Percentiles rank a stretch among this genome's conserved stretches.
Conservation (phyloP, 2,113 vertebrate genomes). For the Scophthalmus maximus region DNA sequence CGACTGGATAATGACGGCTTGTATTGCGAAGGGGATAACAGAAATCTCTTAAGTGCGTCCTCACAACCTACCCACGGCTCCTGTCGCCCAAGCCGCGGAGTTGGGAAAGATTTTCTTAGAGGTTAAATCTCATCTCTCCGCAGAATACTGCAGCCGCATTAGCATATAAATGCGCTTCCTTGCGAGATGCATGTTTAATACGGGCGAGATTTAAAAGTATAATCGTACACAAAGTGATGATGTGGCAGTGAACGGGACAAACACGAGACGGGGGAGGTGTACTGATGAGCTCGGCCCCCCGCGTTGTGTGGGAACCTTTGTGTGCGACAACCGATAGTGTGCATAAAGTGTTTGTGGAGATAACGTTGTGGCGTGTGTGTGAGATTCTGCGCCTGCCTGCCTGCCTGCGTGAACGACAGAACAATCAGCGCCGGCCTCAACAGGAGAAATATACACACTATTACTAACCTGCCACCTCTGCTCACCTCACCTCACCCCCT, state of each 20-base stretch:
- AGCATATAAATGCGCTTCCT: conserved; percentile 83
- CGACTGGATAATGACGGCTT: conserved; percentile 61
- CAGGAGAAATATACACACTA: conserved; percentile 64
- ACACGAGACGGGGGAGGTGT: conserved; percentile 66
- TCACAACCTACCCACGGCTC: conserved; percentile 48
- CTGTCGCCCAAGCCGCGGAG: conserved; percentile 61
- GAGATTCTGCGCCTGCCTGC: conserved; percentile 19
- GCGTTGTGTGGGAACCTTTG: conserved; percentile 44
- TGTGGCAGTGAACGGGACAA: conserved; percentile 79
- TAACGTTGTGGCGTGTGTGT: conserved; percentile 21
- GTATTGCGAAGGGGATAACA: conserved; percentile 54
- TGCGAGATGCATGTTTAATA: conserved; percentile 80
- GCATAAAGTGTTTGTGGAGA: conserved; percentile 24
- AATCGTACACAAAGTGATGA: conserved; percentile 81
- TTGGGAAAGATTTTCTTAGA: conserved; percentile 73
- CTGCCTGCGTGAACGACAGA: conserved; percentile 69
- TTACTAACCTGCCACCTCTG: conserved; percentile 55
- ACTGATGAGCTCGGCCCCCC: conserved; percentile 63
- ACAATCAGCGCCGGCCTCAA: conserved; percentile 65
- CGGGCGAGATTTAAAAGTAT: conserved; percentile 80
- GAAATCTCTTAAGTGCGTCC: conserved; percentile 67
- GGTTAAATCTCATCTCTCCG: conserved; percentile 78
- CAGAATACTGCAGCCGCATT: conserved; percentile 76
- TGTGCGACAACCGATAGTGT: conserved; percentile 33
- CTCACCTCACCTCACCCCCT: conserved; percentile 6